Evolutionary conservation across 1,140 invertebrate genomes (phyloP).

Genomic region (Aradophagus sp.): DNA sequence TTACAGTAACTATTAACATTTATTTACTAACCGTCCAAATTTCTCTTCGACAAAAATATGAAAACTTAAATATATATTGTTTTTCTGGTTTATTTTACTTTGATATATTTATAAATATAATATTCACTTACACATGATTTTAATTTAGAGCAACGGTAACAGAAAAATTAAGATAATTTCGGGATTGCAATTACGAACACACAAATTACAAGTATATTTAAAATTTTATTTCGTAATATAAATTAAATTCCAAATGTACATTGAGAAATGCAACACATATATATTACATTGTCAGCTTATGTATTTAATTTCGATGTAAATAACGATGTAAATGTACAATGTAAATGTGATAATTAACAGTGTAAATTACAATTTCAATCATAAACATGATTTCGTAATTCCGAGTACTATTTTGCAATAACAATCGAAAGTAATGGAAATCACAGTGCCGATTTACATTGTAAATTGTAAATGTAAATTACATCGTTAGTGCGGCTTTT

Average conservation of each 20-base stretch:
- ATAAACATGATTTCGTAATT: conserved; percentile 56
- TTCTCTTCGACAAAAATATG: no score
- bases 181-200: conserved; percentile 6
- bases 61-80: no score
- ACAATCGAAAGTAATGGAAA: conserved; percentile 57
- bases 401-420: conserved; percentile 51
- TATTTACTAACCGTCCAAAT: no score
- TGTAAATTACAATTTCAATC: conserved; percentile 58
- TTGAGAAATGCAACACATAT: conserved; percentile 59
- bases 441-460: conserved; percentile 58
- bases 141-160: no score
- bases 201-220: conserved; percentile 53
- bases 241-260: conserved; percentile 58
- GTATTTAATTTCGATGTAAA: conserved; percentile 59
- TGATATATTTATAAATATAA: no score
- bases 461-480: conserved; percentile 57
- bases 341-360: conserved; percentile 60
- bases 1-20: no score
- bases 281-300: conserved; percentile 58
- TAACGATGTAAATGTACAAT: conserved; percentile 60
- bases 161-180: no score
- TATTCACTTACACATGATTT: no score
- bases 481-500: conserved; percentile 48
- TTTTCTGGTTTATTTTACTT: no score
- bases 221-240: conserved; percentile 58